Conservation (phyloP, 2,113 vertebrate species). For the Platichthys flesus region DNA sequence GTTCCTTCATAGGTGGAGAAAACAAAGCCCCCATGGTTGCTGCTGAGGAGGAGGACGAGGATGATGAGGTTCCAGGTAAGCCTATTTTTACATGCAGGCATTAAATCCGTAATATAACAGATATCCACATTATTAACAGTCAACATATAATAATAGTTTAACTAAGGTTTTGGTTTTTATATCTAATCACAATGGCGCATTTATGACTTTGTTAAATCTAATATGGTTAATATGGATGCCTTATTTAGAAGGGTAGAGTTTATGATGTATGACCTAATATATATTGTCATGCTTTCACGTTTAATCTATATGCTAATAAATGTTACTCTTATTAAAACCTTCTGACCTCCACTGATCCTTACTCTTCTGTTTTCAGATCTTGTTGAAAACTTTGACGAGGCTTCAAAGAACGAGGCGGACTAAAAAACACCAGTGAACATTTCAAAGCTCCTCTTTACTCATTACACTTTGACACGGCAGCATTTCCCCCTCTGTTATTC, state of each 20-base stretch:
- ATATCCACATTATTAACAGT: not conserved
- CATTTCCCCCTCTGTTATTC: constrained; percentile 33
- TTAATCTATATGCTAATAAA: not conserved
- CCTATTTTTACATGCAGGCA: constrained; percentile 1
- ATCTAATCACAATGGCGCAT: too few relatives aligned
- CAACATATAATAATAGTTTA: not conserved
- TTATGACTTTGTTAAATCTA: too few relatives aligned
- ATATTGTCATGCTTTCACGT: not conserved
- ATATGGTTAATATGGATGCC: too few relatives aligned
- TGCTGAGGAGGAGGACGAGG: constrained; percentile 86
- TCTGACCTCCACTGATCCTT: not conserved
- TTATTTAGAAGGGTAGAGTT: too few relatives aligned
- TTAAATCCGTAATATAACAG: too few relatives aligned
- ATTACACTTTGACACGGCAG: constrained; percentile 8
- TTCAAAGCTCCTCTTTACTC: constrained; percentile 3
- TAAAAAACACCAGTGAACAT: constrained; percentile 57
- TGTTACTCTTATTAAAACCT: not conserved
- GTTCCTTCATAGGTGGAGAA: constrained; percentile 85
- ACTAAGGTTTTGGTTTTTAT: too few relatives aligned
- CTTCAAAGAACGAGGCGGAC: constrained; percentile 96
- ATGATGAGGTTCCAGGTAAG: constrained; percentile 97
- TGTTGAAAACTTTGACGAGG: constrained; percentile 98
- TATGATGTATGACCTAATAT: not conserved
- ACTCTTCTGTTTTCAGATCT: constrained; percentile 83
- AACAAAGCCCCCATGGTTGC: constrained; percentile 91